Evolutionary conservation across 2,113 vertebrate genomes (phyloP).

Genomic region (Anhinga anhinga): DNA sequence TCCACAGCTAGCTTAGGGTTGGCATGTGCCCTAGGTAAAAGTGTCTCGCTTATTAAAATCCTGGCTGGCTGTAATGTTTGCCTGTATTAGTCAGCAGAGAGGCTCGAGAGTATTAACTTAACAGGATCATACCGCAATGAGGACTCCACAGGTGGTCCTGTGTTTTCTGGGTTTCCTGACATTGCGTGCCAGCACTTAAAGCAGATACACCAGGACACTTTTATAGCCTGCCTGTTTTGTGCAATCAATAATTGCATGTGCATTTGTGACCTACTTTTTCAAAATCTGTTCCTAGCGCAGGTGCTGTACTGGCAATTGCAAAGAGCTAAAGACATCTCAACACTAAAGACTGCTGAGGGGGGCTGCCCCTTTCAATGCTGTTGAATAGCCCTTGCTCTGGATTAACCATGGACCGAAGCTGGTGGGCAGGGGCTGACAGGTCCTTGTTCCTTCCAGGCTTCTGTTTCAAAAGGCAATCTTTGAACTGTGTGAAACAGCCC

Average conservation of each 20-base stretch:
- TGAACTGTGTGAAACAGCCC: neutral
- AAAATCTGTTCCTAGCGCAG: neutral
- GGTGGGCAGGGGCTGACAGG: neutral
- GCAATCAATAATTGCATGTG: neutral
- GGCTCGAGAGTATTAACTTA: conserved; percentile 30
- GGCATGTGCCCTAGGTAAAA: conserved; percentile 5
- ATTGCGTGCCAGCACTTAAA: conserved; percentile 5
- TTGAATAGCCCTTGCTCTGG: neutral
- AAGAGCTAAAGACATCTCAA: neutral
- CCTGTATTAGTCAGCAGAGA: conserved; percentile 53
- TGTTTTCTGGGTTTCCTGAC: conserved; percentile 48
- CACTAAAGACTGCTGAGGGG: neutral
- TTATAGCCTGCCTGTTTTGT: conserved; percentile 31
- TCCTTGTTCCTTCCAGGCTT: neutral
- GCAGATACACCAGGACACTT: conserved; percentile 34
- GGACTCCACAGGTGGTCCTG: conserved; percentile 49
- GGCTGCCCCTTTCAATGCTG: neutral
- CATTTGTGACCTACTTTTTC: conserved; percentile 30
- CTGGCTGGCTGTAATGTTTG: conserved; percentile 33
- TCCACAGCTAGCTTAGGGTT: neutral
- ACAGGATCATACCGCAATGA: neutral
- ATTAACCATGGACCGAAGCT: neutral
- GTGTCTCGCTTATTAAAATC: conserved; percentile 2
- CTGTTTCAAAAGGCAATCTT: neutral
- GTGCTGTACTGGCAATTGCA: neutral